Evolutionary conservation across 1,140 invertebrate genomes (phyloP), one percentile per base, ranked within the genome.

Genomic region (Probaryconus sp.): DNA sequence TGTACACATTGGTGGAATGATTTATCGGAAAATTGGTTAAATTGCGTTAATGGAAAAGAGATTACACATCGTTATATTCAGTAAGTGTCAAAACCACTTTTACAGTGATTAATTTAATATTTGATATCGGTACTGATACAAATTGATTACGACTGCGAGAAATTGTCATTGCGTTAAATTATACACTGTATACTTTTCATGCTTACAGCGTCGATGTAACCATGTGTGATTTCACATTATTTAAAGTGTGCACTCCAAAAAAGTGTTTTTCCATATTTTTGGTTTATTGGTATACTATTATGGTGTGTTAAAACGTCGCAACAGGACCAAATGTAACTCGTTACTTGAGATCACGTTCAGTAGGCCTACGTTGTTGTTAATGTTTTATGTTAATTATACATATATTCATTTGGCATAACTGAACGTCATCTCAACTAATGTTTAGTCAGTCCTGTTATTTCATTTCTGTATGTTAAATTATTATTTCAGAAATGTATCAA

Each of bases 271-370:
- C 65, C 65, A 24, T 7, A 42, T 3, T 45, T 38, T 50, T 47
- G 28, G 53, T 43, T 58, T 58, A n/a, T 69, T 47, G 56, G 67
- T 56, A 55, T 70, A n/a, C 53, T 55, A 40, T 56, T 63, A 55
- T 55, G 56, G 67, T 70, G 56, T 55, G 56, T 63, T 63, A 47
- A 70, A 42, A 38, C 30, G 21, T 33, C 42, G 33, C 55, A 47
- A 63, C 56, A 47, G 42, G 53, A 63, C 58, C 70, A 69, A 77
- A 80, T 76, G 72, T 53, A 79, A 74, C 73, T 81, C 61, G 40
- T 81, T 81, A 79, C 74, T 79, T 78, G 79, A 82, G 81, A 79
- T 83, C 45, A 60, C 60, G 76, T 76, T 78, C 70, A 74, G 78
- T 81, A 76, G 56, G 48, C 69, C 67, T 65, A 69, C 56, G 69